Conservation (phyloP, 2,888 invertebrate genomes). For the Dynastes hyllus region DNA sequence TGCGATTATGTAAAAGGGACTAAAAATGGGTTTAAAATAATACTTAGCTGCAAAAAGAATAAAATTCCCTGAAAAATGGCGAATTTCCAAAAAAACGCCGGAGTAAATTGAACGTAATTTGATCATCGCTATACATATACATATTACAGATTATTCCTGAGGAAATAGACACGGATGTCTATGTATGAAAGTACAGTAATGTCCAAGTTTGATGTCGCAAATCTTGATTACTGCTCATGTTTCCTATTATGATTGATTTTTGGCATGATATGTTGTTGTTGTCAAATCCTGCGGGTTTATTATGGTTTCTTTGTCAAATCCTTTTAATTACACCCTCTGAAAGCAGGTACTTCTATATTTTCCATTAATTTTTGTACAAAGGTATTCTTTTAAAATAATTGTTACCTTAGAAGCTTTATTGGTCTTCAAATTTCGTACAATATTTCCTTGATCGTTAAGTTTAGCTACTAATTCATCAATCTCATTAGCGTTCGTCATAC, state of each 20-base stretch:
- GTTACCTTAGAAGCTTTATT: constrained; percentile 73
- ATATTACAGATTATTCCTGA: neutral
- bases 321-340: too few species aligned
- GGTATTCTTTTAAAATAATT: neutral
- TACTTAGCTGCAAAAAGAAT: constrained; percentile 14
- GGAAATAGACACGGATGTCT: neutral
- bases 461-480: constrained; percentile 64
- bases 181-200: too few species aligned
- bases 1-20: constrained; percentile 7
- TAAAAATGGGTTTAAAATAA: constrained; percentile 17
- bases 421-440: constrained; percentile 83
- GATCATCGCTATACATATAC: neutral
- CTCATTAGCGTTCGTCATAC: constrained; percentile 6
- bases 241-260: too few species aligned
- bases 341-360: too few species aligned
- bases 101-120: constrained; percentile 5
- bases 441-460: constrained; percentile 79
- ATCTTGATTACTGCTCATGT: too few species aligned
- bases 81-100: too few species aligned
- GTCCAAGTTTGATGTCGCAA: too few species aligned
- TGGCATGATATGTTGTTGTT: too few species aligned
- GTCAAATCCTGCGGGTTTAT: too few species aligned
- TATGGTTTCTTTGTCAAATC: too few species aligned
- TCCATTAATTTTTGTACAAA: neutral
- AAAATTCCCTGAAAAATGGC: too few species aligned